These are phyloP conservation scores for Drosophila sp. DNA, from an alignment of 1,140 invertebrate genomes.

Conservation along the genomic window DNA sequence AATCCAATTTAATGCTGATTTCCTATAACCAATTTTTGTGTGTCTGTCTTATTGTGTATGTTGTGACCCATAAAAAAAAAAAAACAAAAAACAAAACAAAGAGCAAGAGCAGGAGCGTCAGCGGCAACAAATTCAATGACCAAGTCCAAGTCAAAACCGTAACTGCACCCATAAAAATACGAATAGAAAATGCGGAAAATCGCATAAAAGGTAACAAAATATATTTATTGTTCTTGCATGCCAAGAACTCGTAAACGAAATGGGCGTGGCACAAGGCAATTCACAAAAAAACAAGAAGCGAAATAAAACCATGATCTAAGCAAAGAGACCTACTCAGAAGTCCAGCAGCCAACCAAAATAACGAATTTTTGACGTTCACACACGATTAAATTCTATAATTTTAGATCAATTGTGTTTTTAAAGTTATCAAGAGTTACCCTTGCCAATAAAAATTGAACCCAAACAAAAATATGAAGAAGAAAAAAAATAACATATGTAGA, in stretches of 20 bases:
- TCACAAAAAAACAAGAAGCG: too few relatives aligned
- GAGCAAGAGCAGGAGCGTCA: background rate
- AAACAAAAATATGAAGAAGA: too few relatives aligned
- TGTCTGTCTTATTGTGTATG: constrained; percentile 16
- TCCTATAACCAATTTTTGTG: constrained; percentile 36
- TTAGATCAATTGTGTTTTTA: too few relatives aligned
- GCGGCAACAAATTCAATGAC: constrained; percentile 2
- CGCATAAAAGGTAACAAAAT: constrained; percentile 23
- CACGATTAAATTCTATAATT: too few relatives aligned
- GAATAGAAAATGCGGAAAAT: constrained; percentile 9
- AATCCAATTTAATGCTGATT: constrained; percentile 51
- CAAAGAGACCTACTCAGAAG: too few relatives aligned
- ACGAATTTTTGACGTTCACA: too few relatives aligned
- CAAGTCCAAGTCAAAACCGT: background rate
- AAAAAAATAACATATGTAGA: too few relatives aligned
- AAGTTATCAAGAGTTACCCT: too few relatives aligned
- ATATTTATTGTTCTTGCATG: constrained; percentile 53
- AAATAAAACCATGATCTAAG: too few relatives aligned
- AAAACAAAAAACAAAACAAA: too few relatives aligned
- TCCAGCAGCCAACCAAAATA: too few relatives aligned
- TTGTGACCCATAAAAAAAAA: constrained; percentile 41
- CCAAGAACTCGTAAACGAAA: constrained; percentile 45
- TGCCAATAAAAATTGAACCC: too few relatives aligned
- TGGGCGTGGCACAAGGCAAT: background rate
- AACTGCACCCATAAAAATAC: constrained; percentile 7